These are phyloP conservation scores for Brachymystax lenok DNA, from an alignment of 2,797 vertebrate species.

Conservation along the genomic window DNA sequence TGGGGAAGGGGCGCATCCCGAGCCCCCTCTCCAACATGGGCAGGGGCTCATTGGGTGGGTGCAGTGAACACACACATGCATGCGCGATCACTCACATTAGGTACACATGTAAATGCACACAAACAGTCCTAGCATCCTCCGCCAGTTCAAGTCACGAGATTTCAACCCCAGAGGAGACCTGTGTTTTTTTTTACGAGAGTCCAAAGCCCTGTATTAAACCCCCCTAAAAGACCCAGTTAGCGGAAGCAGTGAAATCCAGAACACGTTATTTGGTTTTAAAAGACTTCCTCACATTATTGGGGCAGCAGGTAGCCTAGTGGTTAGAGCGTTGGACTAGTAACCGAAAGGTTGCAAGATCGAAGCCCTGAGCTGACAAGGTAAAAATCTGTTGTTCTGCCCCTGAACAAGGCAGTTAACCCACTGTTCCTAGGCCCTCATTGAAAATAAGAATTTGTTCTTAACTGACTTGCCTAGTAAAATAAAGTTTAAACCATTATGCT, in stretches of 20 bases:
- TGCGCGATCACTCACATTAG: not conserved
- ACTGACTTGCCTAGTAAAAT: no score
- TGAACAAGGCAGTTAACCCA: no score
- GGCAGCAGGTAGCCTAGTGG: no score
- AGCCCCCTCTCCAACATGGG: conserved; percentile 83
- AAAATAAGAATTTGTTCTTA: no score
- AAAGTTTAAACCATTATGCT: conserved; percentile 62
- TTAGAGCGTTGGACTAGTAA: no score
- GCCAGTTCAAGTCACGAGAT: conserved; percentile 16
- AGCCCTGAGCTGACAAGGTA: no score
- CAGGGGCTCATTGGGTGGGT: conserved; percentile 89
- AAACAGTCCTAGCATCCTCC: conserved; percentile 38
- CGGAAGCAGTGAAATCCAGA: conserved; percentile 73
- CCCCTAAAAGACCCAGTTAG: conserved; percentile 67
- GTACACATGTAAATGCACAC: conserved; percentile 23
- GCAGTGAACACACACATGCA: not conserved
- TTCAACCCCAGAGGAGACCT: conserved; percentile 52
- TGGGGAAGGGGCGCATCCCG: conserved; percentile 86
- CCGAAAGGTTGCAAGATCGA: no score
- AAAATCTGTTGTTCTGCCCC: no score
- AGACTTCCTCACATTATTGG: conserved; percentile 74
- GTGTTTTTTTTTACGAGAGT: conserved; percentile 55
- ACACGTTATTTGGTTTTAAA: conserved; percentile 75
- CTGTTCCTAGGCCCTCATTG: no score
- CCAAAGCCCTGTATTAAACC: conserved; percentile 75